Conservation (phyloP, 2,797 vertebrate species). For the Notolepis coatsorum region DNA sequence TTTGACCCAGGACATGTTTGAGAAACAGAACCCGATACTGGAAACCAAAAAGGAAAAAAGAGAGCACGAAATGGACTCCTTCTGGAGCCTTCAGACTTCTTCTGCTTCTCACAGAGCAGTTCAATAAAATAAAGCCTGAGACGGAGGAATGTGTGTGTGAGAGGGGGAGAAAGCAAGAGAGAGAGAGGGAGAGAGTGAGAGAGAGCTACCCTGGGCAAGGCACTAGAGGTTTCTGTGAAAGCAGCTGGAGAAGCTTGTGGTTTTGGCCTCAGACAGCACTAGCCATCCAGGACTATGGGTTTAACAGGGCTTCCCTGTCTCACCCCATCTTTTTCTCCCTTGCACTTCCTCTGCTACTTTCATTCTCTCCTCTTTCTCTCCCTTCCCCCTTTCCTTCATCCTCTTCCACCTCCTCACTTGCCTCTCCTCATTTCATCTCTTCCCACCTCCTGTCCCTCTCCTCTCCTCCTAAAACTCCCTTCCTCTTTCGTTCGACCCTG, state of each 20-base stretch:
- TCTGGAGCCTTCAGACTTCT: conserved; percentile 10
- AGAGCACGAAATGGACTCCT: conserved; percentile 25
- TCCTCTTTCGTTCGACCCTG: neutral
- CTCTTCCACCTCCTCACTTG: neutral
- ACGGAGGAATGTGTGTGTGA: conserved; percentile 24
- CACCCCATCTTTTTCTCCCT: conserved; percentile 9
- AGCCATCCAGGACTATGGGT: conserved; percentile 39
- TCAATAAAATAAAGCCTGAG: conserved; percentile 39
- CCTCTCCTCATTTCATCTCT: neutral
- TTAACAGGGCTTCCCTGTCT: conserved; percentile 46
- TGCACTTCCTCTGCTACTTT: conserved; percentile 7
- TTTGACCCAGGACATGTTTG: conserved; percentile 16
- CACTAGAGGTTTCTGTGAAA: conserved; percentile 31
- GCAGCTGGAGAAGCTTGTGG: conserved; percentile 51
- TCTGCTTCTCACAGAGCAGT: neutral
- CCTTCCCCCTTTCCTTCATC: neutral
- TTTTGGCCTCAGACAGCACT: conserved; percentile 36
- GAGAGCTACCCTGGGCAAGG: neutral
- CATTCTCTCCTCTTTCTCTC: conserved; percentile 8
- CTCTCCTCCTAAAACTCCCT: neutral
- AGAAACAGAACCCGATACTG: conserved; percentile 37
- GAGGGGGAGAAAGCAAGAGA: neutral
- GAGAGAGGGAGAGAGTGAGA: neutral
- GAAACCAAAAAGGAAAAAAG: conserved; percentile 17
- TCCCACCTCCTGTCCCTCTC: neutral